Percentiles rank a stretch among this genome's conserved stretches.
Conservation (phyloP, 2,888 invertebrate genomes). For the Cryptus viduatorius region DNA sequence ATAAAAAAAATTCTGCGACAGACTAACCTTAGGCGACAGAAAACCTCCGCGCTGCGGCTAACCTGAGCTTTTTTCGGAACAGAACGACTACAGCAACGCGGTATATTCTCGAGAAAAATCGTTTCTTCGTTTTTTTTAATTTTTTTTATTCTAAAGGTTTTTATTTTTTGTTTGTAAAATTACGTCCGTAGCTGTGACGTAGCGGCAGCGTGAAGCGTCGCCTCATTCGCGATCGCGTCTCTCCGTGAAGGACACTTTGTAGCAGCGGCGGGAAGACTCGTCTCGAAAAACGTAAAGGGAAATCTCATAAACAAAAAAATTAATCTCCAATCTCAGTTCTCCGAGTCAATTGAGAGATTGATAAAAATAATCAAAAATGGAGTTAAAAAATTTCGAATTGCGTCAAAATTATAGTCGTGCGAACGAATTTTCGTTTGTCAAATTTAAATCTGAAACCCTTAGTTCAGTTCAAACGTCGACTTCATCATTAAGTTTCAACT, state of each 20-base stretch:
- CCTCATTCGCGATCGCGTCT: conserved; percentile 77
- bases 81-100: conserved; percentile 38
- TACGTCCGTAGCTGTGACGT: conserved; percentile 37
- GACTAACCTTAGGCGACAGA: conserved; percentile 84
- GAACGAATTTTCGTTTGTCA: neutral
- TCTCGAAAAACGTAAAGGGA: neutral
- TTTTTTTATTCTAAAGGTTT: conserved; percentile 24
- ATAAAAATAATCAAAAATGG: neutral
- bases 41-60: conserved; percentile 82
- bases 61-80: conserved; percentile 65
- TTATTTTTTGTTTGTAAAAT: conserved; percentile 15
- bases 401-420: neutral
- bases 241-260: conserved; percentile 77
- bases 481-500: neutral
- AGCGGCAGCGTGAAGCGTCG: conserved; percentile 81
- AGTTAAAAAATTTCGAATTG: neutral
- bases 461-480: neutral
- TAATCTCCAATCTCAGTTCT: neutral
- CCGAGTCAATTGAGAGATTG: neutral
- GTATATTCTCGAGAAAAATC: neutral
- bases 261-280: conserved; percentile 71
- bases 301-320: conserved; percentile 20
- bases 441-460: neutral
- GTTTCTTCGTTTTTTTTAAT: conserved; percentile 10
- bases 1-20: conserved; percentile 79